Evolutionary conservation across 2,113 vertebrate genomes (phyloP), one percentile per base, ranked within the genome.

Genomic region (Entosphenus tridentatus): DNA sequence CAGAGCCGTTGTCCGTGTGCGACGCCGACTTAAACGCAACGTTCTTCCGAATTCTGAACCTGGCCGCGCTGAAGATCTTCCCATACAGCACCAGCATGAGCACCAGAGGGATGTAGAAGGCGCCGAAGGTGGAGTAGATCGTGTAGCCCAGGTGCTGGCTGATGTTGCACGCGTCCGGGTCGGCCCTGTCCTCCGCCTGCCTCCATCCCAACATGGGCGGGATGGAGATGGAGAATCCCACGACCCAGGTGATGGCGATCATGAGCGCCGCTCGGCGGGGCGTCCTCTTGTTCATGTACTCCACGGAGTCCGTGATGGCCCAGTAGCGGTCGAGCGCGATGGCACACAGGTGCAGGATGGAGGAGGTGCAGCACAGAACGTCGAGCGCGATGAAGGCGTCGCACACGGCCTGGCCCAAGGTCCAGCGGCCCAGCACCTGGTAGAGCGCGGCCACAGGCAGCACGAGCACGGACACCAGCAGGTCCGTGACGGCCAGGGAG

Each of bases 201-300:
- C 93, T 84, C 93, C 93, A 96, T 70, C 93, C 92, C 77, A 98
- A 77, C 89, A 96, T 95, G 17, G 92, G 93, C 2, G 92, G 93
- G 73, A 98, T 98, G 72, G 92, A 98, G 77, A 98, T 86, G 70
- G 89, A 85, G 78, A 98, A 98, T 70, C 93, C 90, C 70, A 96
- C 80, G 12, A 96, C 78, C 93, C 93, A 98, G 21, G 93, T 96
- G 69, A 92, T 82, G 67, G 87, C 86, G 76, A 98, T 96, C 8
- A 98, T 78, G 72, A 82, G 74, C 11, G 88, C 93, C 2, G 93
- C 92, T 71, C 92, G 78, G 72, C 83, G 82, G 12, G 92, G 93
- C 12, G 92, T 96, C 77, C 93, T 79, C 80, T 95, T 95, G 77
- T 92, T 95, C 71, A 98, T 86, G 71, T 96, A 96, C 82, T 91